Evolutionary conservation across 2,113 vertebrate genomes (phyloP).

Genomic region (Sphyrna mokarran): DNA sequence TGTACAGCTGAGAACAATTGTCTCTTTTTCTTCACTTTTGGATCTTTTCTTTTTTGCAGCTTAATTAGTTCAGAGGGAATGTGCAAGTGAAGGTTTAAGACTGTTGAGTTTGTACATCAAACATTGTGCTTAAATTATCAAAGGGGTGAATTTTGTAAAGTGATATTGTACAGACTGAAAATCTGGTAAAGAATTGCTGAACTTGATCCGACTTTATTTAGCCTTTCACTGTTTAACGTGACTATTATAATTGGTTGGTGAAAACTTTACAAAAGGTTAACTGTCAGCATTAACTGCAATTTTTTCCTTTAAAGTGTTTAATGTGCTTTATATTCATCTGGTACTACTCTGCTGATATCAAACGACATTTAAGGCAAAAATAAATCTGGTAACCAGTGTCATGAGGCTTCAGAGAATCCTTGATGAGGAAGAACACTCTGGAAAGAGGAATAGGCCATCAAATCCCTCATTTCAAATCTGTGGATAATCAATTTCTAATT

Average conservation of each 20-base stretch:
- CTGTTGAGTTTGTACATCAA: background rate
- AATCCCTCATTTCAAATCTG: background rate
- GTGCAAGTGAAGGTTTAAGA: background rate
- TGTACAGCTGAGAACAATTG: background rate
- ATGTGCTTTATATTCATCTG: background rate
- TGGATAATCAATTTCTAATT: background rate
- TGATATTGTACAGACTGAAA: background rate
- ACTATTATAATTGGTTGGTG: background rate
- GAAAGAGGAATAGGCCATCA: background rate
- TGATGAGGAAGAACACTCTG: background rate
- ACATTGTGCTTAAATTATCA: background rate
- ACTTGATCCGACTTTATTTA: background rate
- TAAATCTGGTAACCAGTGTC: background rate
- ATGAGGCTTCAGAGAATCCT: background rate
- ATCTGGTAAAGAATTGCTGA: background rate
- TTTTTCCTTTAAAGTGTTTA: background rate
- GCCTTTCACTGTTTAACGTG: background rate
- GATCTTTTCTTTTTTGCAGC: background rate
- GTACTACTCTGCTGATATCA: background rate
- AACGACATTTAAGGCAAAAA: background rate
- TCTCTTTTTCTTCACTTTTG: background rate
- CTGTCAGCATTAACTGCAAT: background rate
- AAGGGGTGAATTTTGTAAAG: background rate
- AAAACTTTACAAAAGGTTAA: background rate
- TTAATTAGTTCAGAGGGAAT: background rate